Evolutionary conservation across 92 coral and sea anemone species (phyloP), one percentile per base, ranked within the genome.

Genomic region (Galaxea fascicularis): DNA sequence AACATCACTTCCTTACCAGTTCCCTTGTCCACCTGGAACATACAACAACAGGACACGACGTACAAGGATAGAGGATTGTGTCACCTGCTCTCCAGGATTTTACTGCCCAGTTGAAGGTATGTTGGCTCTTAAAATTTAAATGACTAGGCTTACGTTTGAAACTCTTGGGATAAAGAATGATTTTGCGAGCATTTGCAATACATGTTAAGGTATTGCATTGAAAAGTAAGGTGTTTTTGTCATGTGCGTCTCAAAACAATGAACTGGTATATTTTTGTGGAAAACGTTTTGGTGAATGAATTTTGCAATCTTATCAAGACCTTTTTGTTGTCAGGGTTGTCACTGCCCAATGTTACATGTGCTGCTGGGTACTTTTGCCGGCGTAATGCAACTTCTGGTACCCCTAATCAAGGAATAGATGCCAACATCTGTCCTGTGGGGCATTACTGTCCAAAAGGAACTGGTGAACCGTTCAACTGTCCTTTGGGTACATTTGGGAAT

Each of bases 401-500:
- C 14, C 99, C 99, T 4, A 66, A 91, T 81, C 98, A 96, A 86
- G 94, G 91, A n/a, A 89, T 85, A 26, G 91, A 92, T 63, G 99
- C 99, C 45, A 95, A 96, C 85, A 94, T 96, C 56, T 96, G 99
- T 65, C 98, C 97, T 20, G 90, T 92, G 49, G 99, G 99, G 41
- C 97, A 94, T 82, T 96, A 91, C 81, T 96, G 99, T 77, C 96
- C 94, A 2, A 78, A 92, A 70, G 89, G 91, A 47, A 96, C 99
- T 64, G 98, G 98, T 26, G 99, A 96, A 83, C 99, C 99, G 0
- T 65, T 70, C 39, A 91, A 91, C 60, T 96, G 99, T 25, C 98
- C 98, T 10, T 64, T 86, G 65, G 99, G 99, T 39, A 96, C 99
- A 31, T 91, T 77, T 72, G 98, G 95, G 22, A 96, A 96, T 65